Percentiles rank a stretch among this genome's conserved stretches.
Conservation (phyloP, 1,140 invertebrate genomes). For the Dinoponera quadriceps region DNA sequence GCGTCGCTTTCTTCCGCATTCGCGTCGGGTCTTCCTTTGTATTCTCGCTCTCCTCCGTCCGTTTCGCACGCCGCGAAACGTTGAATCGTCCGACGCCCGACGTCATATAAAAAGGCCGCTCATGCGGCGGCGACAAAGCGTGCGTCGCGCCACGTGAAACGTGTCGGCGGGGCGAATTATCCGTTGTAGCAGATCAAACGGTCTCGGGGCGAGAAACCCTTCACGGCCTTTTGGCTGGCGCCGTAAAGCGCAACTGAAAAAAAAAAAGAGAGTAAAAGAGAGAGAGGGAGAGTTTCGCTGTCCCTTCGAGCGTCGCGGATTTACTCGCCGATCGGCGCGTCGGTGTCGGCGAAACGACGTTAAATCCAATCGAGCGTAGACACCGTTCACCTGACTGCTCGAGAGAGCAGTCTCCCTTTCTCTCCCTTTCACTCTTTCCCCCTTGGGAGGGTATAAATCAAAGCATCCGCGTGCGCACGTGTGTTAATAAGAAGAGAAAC, state of each 20-base stretch:
- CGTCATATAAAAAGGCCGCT: constrained; percentile 48
- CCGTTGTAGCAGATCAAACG: constrained; percentile 67
- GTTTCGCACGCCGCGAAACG: constrained; percentile 18
- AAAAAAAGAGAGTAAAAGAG: no score
- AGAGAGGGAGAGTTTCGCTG: constrained; percentile 14
- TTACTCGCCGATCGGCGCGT: constrained; percentile 40
- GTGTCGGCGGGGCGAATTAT: constrained; percentile 66
- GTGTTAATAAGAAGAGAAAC: constrained; percentile 60
- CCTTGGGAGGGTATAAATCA: constrained; percentile 30
- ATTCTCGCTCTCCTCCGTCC: constrained; percentile 3
- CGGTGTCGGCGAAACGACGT: constrained; percentile 44
- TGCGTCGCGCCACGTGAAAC: constrained; percentile 47
- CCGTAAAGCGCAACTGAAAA: constrained; percentile 58
- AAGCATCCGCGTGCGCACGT: constrained; percentile 43
- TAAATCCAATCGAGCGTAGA: constrained; percentile 58
- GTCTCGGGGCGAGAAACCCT: constrained; percentile 58
- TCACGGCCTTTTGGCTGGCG: constrained; percentile 62
- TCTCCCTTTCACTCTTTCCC: no score
- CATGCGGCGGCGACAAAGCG: constrained; percentile 64
- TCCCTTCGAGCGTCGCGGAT: constrained; percentile 62
- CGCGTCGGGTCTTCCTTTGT: constrained; percentile 2
- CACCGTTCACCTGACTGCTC: constrained; percentile 47
- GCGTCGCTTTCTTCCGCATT: constrained; percentile 31
- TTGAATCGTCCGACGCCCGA: constrained; percentile 15
- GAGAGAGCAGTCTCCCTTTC: not conserved